Conservation (phyloP, 1,140 invertebrate species). For the Drosophila prosaltans region DNA sequence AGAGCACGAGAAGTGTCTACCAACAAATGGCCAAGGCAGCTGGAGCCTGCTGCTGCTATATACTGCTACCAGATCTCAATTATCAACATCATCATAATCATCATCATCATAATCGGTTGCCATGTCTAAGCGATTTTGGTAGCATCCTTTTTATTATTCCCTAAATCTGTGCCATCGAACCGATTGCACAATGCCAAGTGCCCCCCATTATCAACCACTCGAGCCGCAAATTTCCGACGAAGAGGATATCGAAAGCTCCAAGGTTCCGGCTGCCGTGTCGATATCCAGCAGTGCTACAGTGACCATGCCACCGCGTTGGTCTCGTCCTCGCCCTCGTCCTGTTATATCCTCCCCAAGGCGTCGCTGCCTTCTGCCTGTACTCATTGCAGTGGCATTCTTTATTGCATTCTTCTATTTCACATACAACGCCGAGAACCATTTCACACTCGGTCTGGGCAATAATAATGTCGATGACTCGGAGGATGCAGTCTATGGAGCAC, state of each 20-base stretch:
- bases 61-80: not conserved
- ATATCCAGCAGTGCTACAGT: not conserved
- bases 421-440: constrained; percentile 36
- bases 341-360: constrained; percentile 10
- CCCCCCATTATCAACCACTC: constrained; percentile 69
- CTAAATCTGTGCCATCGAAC: constrained; percentile 14
- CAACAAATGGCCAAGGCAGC: constrained; percentile 54
- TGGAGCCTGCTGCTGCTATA: constrained; percentile 20
- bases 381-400: constrained; percentile 20
- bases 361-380: constrained; percentile 37
- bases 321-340: constrained; percentile 12
- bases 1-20: not conserved
- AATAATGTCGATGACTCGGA: constrained; percentile 36
- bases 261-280: constrained; percentile 2
- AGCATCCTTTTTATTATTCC: not conserved
- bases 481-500: constrained; percentile 28
- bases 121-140: not conserved
- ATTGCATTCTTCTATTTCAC: constrained; percentile 53
- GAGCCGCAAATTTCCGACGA: constrained; percentile 50
- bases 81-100: constrained; percentile 12
- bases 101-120: constrained; percentile 19
- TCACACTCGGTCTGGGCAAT: constrained; percentile 35
- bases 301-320: constrained; percentile 20
- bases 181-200: constrained; percentile 64
- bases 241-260: constrained; percentile 33